A percentile compares a stretch with the other conserved stretches of the same genome.
These are phyloP conservation scores for Ptychobarbus kaznakovi DNA, from an alignment of 2,797 vertebrate genomes.

Conservation along the genomic window DNA sequence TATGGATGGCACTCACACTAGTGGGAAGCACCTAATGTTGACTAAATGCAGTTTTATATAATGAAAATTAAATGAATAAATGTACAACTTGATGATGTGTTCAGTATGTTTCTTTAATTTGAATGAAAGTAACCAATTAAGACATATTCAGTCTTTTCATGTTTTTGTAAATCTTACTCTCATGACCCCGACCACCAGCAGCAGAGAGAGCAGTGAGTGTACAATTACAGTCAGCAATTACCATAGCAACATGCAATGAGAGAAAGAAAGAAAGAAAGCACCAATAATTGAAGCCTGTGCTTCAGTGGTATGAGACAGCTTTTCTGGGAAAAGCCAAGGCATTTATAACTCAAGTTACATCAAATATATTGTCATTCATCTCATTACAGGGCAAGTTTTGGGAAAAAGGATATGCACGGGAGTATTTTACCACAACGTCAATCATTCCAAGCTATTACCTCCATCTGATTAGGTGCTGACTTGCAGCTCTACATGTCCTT, in stretches of 20 bases:
- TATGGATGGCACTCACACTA: neutral
- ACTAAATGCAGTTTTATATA: neutral
- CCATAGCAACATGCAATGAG: constrained; percentile 18
- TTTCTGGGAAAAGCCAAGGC: neutral
- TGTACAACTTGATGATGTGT: neutral
- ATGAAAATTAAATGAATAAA: neutral
- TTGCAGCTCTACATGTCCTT: constrained; percentile 9
- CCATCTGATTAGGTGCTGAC: constrained; percentile 3
- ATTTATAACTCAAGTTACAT: constrained; percentile 17
- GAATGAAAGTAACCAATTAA: constrained; percentile 6
- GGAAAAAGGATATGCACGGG: neutral
- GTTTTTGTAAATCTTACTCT: constrained; percentile 12
- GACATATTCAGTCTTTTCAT: neutral
- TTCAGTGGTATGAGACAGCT: neutral
- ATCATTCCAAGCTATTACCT: constrained; percentile 8
- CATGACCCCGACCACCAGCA: neutral
- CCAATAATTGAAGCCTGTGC: neutral
- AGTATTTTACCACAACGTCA: constrained; percentile 1
- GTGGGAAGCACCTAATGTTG: neutral
- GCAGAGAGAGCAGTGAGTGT: neutral
- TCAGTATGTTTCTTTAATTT: neutral
- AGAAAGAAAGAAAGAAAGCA: neutral
- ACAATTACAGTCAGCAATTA: constrained; percentile 24
- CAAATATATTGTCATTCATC: constrained; percentile 12
- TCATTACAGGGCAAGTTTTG: neutral